Base-by-base conservation (phyloP, 2,888 invertebrate genomes). In the Zygaena filipendulae region DNA sequence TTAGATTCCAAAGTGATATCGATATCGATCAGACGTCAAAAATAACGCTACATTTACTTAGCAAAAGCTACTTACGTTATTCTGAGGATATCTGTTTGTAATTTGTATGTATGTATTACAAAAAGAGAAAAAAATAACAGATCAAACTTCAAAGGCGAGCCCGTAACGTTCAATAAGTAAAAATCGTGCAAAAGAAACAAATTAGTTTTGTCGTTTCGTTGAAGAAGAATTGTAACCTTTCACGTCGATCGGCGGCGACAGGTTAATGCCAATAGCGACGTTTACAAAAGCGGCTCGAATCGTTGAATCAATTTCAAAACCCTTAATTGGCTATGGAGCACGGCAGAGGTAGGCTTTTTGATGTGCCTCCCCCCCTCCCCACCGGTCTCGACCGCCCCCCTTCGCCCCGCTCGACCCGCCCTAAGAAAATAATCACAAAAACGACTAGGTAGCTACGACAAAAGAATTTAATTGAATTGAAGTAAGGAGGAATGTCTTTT, bases 391-490 rank as follows among this genome's bases (percentile, higher is more conserved):
- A 4, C 4, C 1, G 13, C n/a, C 24, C 12, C 13, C 10, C 11
- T 23, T 23, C 16, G 10, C 24, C 22, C 21, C 27, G 25, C 13
- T 20, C 28, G 31, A 22, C n/a, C 32, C 38, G 53, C 49, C 54
- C 51, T 53, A 59, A 52, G 57, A 67, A 69, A 71, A 59, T 60
- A 58, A 68, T 64, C 58, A 61, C 51, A 46, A 40, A 44, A 56
- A 54, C 62, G 61, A n/a, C n/a, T n/a, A n/a, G n/a, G n/a, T n/a
- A n/a, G n/a, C 56, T 53, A 60, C 52, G 55, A 56, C 51, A 52
- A 61, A 61, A 62, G 60, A 70, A 70, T 71, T 64, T 69, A 71
- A 72, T 75, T 74, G 70, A 67, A 69, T 62, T 48, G 49, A 51
- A 45, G n/a, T n/a, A n/a, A n/a, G 38, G 39, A 52, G 51, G 56